These are phyloP conservation scores for Bombus huntii DNA, from an alignment of 1,140 invertebrate genomes.

Conservation along the genomic window DNA sequence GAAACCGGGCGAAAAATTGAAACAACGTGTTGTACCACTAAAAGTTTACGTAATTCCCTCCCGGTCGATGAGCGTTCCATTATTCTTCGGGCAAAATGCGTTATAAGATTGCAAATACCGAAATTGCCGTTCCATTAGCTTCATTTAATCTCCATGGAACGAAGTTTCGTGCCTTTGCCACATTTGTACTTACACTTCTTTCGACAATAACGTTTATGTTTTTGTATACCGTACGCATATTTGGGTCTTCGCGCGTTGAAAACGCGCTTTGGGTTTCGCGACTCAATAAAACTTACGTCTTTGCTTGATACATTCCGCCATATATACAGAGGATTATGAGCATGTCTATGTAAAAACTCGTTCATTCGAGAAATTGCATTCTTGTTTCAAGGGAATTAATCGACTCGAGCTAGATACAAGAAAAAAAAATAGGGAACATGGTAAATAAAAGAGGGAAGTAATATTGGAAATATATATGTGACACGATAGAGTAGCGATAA, in stretches of 20 bases:
- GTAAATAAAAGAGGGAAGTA: background rate
- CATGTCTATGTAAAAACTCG: background rate
- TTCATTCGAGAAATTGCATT: background rate
- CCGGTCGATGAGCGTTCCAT: background rate
- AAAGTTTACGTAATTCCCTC: slow-evolving; percentile 1
- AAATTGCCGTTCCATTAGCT: background rate
- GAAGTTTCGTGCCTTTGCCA: background rate
- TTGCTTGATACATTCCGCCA: background rate
- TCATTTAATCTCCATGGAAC: background rate
- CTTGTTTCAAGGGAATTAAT: slow-evolving; percentile 12
- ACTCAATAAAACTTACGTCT: slow-evolving; percentile 24
- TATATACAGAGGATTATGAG: slow-evolving; percentile 1
- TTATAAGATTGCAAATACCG: background rate
- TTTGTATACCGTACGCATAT: no score
- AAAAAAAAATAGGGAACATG: background rate
- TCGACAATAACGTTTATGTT: background rate
- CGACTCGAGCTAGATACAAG: no score
- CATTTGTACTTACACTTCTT: background rate
- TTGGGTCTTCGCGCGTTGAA: background rate
- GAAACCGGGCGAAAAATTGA: background rate
- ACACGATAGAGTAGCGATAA: background rate
- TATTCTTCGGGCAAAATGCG: background rate
- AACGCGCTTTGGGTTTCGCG: background rate
- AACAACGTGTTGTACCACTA: background rate
- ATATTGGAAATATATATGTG: background rate